Conservation (phyloP, 2,113 vertebrate species). For the Sander lucioperca region DNA sequence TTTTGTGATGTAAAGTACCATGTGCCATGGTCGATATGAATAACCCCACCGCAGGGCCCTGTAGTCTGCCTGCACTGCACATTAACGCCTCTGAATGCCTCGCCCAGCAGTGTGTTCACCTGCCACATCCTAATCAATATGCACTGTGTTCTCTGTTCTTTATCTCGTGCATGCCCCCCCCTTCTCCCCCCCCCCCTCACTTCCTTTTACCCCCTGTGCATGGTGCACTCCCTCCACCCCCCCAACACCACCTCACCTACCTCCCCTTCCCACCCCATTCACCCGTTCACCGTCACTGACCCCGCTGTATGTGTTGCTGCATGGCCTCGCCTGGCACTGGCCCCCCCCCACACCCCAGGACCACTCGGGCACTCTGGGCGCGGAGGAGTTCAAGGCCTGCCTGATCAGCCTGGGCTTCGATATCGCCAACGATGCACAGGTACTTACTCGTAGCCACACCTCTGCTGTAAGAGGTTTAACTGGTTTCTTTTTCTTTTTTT, state of each 20-base stretch:
- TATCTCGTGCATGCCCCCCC: slow-evolving; percentile 86
- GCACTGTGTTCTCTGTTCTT: slow-evolving; percentile 81
- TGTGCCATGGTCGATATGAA: slow-evolving; percentile 58
- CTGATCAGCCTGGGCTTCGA: slow-evolving; percentile 99
- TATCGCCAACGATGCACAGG: slow-evolving; percentile 99
- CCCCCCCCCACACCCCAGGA: slow-evolving; percentile 87
- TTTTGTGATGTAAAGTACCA: slow-evolving; percentile 42
- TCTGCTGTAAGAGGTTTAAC: slow-evolving; percentile 73
- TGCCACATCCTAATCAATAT: slow-evolving; percentile 81
- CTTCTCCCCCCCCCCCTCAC: slow-evolving; percentile 4
- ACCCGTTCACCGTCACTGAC: slow-evolving; percentile 73
- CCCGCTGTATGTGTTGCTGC: slow-evolving; percentile 85
- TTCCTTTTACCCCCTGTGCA: slow-evolving; percentile 62
- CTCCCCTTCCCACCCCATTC: slow-evolving; percentile 39
- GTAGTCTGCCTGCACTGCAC: slow-evolving; percentile 77
- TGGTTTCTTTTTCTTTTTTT: slow-evolving; percentile 44
- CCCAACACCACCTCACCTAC: slow-evolving; percentile 77
- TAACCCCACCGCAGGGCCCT: slow-evolving; percentile 60
- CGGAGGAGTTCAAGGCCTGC: slow-evolving; percentile 99
- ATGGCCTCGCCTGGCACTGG: slow-evolving; percentile 83
- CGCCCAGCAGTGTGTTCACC: slow-evolving; percentile 71
- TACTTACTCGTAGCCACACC: slow-evolving; percentile 85
- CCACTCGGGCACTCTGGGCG: slow-evolving; percentile 98
- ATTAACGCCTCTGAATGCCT: slow-evolving; percentile 80
- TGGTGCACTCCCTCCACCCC: slow-evolving; percentile 77